Base-by-base conservation (phyloP, 1,140 invertebrate species). In the Ditylenchus dipsaci region DNA sequence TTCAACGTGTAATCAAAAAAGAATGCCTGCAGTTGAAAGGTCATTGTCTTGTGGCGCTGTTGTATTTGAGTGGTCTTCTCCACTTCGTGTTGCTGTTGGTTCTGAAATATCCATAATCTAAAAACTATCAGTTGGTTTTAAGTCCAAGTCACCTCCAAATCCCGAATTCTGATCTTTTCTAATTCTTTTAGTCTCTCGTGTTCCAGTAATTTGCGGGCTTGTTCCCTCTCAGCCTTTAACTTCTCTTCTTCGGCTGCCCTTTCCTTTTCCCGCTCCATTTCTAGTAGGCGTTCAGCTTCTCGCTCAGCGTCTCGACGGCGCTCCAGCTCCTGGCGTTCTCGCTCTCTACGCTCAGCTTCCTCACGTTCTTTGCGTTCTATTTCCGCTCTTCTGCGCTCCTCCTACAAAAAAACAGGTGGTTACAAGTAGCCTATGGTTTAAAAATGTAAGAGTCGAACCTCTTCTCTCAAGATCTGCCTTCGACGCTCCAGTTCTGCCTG, bases 401-500 rank as follows among this genome's bases (percentile, higher is more conserved):
- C 79, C 72, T 85, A 80, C 21, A 75, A 15, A 63, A 49, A 53
- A 7, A 53, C 49, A 53, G 49, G n/a, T 3, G 3, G 23, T 53
- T 3, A 7, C 49, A 53, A 38, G 33, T 3, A 53, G 43, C 43
- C n/a, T 11, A 45, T 45, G 43, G 43, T 11, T n/a, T n/a, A n/a
- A n/a, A n/a, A n/a, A n/a, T n/a, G 15, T 19, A 53, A 53, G 3
- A 53, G 23, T 17, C 15, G 15, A 7, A 69, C 79, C 80, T 93
- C 90, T 69, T 86, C 85, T 66, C 90, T 84, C 1, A 96, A 83
- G 42, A 92, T 88, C 80, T 92, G 91, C 42, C 95, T 86, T 65
- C 95, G 85, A 68, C 91, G 86, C 80, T 98, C 95, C 56, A 99
- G 85, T 85, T 97, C 95, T 0, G 94, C 94, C 83, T 98, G 93